Percentiles rank a stretch among this genome's conserved stretches.
Conservation (phyloP, 1,140 invertebrate genomes). For the Microplitis demolitor region DNA sequence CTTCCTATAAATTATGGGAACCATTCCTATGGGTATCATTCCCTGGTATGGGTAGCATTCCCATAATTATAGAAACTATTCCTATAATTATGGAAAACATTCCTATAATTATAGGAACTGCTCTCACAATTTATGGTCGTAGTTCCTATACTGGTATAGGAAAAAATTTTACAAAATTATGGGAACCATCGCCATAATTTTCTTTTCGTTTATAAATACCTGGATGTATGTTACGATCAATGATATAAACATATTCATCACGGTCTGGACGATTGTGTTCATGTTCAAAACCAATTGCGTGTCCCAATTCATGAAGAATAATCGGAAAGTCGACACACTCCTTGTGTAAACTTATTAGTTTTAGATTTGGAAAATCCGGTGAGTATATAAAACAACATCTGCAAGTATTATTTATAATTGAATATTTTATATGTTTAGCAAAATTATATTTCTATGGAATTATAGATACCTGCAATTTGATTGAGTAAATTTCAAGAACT, state of each 20-base stretch:
- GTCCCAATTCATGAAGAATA: conserved; percentile 97
- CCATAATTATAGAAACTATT: too few species aligned
- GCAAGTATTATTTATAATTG: neutral
- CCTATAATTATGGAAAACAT: too few species aligned
- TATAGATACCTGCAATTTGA: conserved; percentile 88
- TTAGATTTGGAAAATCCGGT: conserved; percentile 92
- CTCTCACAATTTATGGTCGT: too few species aligned
- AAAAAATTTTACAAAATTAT: too few species aligned
- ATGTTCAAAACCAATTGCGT: conserved; percentile 98
- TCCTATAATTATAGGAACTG: too few species aligned
- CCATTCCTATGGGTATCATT: too few species aligned
- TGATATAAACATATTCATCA: conserved; percentile 91
- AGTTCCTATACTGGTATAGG: too few species aligned
- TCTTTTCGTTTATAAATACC: too few species aligned
- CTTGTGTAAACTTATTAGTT: conserved; percentile 98
- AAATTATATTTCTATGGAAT: neutral
- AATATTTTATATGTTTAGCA: too few species aligned
- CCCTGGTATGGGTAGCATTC: too few species aligned
- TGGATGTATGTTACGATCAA: conserved; percentile 86
- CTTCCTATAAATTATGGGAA: too few species aligned
- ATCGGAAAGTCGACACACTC: conserved; percentile 99
- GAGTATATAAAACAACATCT: conserved; percentile 99
- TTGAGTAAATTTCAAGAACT: conserved; percentile 97
- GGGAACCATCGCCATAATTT: too few species aligned
- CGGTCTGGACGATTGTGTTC: conserved; percentile 97